Evolutionary conservation across 2,113 vertebrate species (phyloP).

Genomic region (Pollimyrus isidori): DNA sequence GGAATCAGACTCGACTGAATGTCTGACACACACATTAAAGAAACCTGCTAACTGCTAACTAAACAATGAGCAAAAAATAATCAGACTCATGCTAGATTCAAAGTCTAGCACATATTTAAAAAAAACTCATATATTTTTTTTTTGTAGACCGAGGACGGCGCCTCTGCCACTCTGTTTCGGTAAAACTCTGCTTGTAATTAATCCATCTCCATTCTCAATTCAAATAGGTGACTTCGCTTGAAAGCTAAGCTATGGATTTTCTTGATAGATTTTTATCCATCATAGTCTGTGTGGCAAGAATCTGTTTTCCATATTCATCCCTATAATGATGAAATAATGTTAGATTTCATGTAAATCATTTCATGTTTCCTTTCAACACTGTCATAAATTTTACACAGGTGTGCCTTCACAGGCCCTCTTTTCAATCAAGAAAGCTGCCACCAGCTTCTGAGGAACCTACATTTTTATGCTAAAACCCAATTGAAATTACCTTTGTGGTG

Average conservation of each 20-base stretch:
- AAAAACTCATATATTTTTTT: not conserved
- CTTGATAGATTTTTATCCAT: constrained; percentile 48
- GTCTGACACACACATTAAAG: not conserved
- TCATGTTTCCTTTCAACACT: constrained; percentile 59
- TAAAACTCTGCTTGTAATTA: not conserved
- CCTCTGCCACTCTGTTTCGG: not conserved
- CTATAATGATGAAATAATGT: constrained; percentile 61
- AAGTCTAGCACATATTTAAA: not conserved
- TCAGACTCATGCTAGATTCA: not conserved
- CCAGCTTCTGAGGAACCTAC: constrained; percentile 51
- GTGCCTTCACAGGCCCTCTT: constrained; percentile 55
- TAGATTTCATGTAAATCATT: constrained; percentile 10
- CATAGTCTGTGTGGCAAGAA: constrained; percentile 58
- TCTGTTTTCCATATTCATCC: constrained; percentile 58
- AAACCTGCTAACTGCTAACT: not conserved
- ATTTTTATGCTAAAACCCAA: constrained; percentile 56
- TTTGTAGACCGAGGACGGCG: not conserved
- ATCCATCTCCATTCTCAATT: not conserved
- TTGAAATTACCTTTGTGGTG: constrained; percentile 52
- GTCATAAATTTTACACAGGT: constrained; percentile 68
- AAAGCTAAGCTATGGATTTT: not conserved
- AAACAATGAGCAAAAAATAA: not conserved
- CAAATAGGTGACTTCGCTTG: not conserved
- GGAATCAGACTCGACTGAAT: not conserved
- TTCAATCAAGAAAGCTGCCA: constrained; percentile 62